phyloP scores from a whole-genome alignment of 1,140 invertebrate species.

The Euschistus heros region DNA sequence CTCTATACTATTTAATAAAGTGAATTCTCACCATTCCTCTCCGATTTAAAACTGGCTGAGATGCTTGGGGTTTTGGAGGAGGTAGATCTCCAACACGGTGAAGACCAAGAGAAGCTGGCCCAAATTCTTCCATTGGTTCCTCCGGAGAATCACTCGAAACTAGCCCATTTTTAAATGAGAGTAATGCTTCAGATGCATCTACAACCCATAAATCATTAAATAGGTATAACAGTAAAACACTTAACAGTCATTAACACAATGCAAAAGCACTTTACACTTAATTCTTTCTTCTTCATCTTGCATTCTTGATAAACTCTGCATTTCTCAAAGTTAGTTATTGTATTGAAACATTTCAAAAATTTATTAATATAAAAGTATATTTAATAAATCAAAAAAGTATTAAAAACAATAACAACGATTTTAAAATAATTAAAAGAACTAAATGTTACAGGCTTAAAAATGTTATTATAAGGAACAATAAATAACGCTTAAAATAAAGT shows the following conservation, averaged over 20 bases:
- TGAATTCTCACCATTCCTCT: constrained; percentile 52
- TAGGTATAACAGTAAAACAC: too few species aligned
- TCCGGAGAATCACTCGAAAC: constrained; percentile 24
- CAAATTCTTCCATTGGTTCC: constrained; percentile 38
- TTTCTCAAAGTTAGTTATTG: neutral
- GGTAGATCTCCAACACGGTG: constrained; percentile 64
- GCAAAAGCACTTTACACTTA: constrained; percentile 11
- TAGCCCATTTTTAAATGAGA: constrained; percentile 35
- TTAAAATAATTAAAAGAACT: too few species aligned
- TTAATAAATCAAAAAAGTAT: neutral
- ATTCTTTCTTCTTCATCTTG: constrained; percentile 19
- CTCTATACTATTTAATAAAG: too few species aligned
- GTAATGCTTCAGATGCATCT: constrained; percentile 34
- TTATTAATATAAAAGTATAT: neutral
- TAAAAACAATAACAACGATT: too few species aligned
- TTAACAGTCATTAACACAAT: too few species aligned
- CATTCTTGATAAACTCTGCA: constrained; percentile 15
- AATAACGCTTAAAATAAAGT: neutral
- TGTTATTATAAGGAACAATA: neutral
- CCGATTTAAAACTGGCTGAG: constrained; percentile 64
- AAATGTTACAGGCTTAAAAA: neutral
- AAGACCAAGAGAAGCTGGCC: constrained; percentile 61
- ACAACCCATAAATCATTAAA: constrained; percentile 6
- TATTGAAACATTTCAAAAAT: neutral
- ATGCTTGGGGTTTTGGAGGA: constrained; percentile 58